These are phyloP conservation scores for Euglossa dilemma DNA, from an alignment of 1,140 invertebrate genomes.

Conservation along the genomic window DNA sequence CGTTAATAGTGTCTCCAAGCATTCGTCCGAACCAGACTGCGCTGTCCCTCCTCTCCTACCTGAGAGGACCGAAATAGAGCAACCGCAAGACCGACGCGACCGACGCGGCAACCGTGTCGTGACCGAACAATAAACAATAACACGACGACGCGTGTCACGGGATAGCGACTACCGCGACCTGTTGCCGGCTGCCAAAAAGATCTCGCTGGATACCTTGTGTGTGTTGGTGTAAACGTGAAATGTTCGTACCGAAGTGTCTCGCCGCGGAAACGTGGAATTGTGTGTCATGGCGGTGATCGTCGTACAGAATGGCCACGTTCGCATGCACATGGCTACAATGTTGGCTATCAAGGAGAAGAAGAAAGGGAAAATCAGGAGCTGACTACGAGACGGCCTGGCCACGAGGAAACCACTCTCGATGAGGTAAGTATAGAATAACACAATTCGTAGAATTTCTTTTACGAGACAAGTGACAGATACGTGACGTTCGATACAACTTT, in stretches of 20 bases:
- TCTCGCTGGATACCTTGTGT: constrained; percentile 11
- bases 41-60: constrained; percentile 25
- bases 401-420: constrained; percentile 66
- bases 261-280: constrained; percentile 43
- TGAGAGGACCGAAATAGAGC: constrained; percentile 34
- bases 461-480: background rate
- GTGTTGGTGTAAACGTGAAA: constrained; percentile 31
- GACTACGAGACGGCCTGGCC: constrained; percentile 65
- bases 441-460: background rate
- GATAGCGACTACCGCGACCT: constrained; percentile 29
- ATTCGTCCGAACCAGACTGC: constrained; percentile 24
- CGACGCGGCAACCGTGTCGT: background rate
- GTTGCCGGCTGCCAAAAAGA: constrained; percentile 42
- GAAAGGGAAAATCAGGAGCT: constrained; percentile 72
- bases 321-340: constrained; percentile 24
- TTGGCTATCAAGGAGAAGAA: constrained; percentile 63
- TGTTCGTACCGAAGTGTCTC: constrained; percentile 32
- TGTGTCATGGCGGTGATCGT: constrained; percentile 54
- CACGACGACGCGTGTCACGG: constrained; percentile 1
- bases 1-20: constrained; percentile 51
- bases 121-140: constrained; percentile 41
- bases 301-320: constrained; percentile 24
- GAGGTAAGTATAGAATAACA: constrained; percentile 66
- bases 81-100: constrained; percentile 2
- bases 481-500: background rate